phyloP scores from a whole-genome alignment of 1,140 invertebrate species.

The Sarcophaga bullata region DNA sequence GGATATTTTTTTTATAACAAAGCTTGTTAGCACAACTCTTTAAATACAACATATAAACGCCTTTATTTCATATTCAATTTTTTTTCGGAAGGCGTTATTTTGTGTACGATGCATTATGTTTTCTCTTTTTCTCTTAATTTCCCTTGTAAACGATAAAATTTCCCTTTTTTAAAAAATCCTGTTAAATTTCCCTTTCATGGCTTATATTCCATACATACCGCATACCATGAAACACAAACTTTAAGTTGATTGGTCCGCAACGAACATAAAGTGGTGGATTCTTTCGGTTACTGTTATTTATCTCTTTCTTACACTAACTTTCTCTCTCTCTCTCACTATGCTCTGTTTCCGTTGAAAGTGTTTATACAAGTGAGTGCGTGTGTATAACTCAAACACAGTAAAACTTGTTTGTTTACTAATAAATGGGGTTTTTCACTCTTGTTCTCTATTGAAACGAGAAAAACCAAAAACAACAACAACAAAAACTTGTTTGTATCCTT shows the following conservation, averaged over 20 bases:
- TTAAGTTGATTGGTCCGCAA: not conserved
- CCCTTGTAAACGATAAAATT: not conserved
- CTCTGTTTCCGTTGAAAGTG: not conserved
- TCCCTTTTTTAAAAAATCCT: conserved; percentile 8
- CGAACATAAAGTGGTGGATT: not conserved
- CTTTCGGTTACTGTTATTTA: too few relatives aligned
- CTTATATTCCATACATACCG: not conserved
- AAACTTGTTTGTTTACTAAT: conserved; percentile 16
- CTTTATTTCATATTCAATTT: too few relatives aligned
- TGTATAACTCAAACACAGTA: too few relatives aligned
- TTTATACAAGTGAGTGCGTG: not conserved
- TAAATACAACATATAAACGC: too few relatives aligned
- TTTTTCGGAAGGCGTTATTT: too few relatives aligned
- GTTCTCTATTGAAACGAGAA: too few relatives aligned
- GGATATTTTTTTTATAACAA: not conserved
- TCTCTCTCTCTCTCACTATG: not conserved
- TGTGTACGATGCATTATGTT: not conserved
- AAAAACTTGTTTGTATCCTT: too few relatives aligned
- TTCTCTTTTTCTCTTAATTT: not conserved
- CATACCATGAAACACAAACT: not conserved
- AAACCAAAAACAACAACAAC: too few relatives aligned
- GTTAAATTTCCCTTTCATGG: conserved; percentile 14
- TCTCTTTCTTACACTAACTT: not conserved
- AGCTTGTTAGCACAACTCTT: too few relatives aligned
- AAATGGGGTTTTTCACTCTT: conserved; percentile 21